A percentile compares a stretch with the other conserved stretches of the same genome.
These are phyloP conservation scores for Florisuga fusca DNA, from an alignment of 2,797 vertebrate species.

Conservation along the genomic window DNA sequence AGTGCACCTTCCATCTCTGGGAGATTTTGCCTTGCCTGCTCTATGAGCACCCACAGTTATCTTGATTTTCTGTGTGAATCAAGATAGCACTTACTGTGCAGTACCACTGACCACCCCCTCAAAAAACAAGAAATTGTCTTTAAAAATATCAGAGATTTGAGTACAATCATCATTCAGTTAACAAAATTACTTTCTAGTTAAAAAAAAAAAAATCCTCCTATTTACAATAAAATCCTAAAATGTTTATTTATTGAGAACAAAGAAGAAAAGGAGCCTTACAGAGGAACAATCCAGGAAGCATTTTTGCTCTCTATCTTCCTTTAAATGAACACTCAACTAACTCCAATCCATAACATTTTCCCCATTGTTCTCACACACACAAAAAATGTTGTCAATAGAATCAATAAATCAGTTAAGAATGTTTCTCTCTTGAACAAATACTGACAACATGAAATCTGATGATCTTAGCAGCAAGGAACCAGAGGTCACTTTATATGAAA, in stretches of 20 bases:
- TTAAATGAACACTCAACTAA: not conserved
- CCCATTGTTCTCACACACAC: not conserved
- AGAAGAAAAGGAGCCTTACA: not conserved
- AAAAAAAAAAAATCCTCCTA: not conserved
- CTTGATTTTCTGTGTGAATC: not conserved
- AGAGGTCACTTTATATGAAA: not conserved
- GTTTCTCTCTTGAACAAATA: not conserved
- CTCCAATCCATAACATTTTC: not conserved
- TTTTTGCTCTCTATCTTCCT: not conserved
- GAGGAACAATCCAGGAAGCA: not conserved
- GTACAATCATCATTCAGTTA: not conserved
- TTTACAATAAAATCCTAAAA: not conserved
- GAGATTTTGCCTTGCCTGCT: not conserved
- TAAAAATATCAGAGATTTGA: not conserved
- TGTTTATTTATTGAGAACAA: not conserved
- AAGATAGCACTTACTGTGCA: accelerated
- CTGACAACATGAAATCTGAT: conserved; percentile 3
- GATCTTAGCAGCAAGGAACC: not conserved
- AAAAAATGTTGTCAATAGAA: not conserved
- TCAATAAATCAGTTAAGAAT: not conserved
- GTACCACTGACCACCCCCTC: not conserved
- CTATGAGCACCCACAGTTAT: not conserved
- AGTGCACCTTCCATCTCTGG: not conserved
- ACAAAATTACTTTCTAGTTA: not conserved
- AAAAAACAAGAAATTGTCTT: not conserved